phyloP scores from a whole-genome alignment of 2,113 vertebrate genomes.

The Jaculus jaculus region DNA sequence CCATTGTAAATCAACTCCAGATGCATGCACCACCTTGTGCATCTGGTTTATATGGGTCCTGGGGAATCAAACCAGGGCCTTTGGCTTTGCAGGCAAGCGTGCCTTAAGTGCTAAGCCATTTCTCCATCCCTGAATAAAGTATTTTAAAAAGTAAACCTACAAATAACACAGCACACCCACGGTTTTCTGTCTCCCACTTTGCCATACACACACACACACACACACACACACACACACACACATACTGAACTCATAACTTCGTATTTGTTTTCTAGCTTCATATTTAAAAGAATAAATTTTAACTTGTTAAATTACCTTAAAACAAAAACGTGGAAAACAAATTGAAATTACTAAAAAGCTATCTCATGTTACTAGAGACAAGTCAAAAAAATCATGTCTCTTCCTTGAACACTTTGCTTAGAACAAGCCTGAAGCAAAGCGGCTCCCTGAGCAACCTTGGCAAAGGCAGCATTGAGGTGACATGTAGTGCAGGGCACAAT shows the following conservation, averaged over 20 bases:
- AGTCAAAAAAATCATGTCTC: background rate
- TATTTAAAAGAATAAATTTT: slow-evolving; percentile 9
- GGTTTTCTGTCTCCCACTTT: background rate
- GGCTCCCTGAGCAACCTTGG: background rate
- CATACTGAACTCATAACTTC: background rate
- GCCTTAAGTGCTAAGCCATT: too few relatives aligned
- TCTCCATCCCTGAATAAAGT: too few relatives aligned
- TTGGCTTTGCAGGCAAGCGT: too few relatives aligned
- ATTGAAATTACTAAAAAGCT: slow-evolving; percentile 19
- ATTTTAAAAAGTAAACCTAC: background rate
- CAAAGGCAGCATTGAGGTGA: background rate
- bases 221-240: background rate
- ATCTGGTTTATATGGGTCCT: too few relatives aligned
- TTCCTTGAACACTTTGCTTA: slow-evolving; percentile 12
- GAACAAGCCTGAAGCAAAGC: background rate
- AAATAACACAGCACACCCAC: background rate
- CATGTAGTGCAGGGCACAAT: background rate
- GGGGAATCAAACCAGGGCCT: too few relatives aligned
- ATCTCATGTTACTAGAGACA: background rate
- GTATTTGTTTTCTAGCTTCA: background rate
- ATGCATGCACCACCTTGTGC: too few relatives aligned
- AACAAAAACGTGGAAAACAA: background rate
- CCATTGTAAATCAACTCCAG: too few relatives aligned
- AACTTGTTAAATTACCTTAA: slow-evolving; percentile 38
- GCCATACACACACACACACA: background rate